Percentiles rank a stretch among this genome's conserved stretches.
Conservation (phyloP, 2,888 invertebrate species). For the Limnephilus rhombicus region DNA sequence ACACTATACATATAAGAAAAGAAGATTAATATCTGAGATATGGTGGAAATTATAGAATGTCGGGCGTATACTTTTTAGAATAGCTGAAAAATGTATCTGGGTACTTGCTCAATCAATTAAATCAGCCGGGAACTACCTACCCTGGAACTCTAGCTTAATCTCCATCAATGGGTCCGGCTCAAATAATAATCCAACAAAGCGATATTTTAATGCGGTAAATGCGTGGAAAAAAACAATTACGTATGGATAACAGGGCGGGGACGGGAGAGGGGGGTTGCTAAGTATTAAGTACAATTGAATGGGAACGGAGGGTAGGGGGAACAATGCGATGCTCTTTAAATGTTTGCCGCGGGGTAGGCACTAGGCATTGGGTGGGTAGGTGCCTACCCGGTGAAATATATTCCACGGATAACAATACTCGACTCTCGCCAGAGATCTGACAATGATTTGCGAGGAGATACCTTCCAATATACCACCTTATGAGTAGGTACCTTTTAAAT, state of each 20-base stretch:
- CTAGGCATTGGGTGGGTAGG: not conserved
- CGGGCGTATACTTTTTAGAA: too few relatives aligned
- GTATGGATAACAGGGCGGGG: conserved; percentile 25
- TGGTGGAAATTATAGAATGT: too few relatives aligned
- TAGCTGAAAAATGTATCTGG: too few relatives aligned
- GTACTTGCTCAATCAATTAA: too few relatives aligned
- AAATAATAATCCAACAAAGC: conserved; percentile 24
- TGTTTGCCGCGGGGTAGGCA: conserved; percentile 40
- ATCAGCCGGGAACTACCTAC: not conserved
- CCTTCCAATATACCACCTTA: not conserved
- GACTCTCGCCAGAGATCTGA: not conserved
- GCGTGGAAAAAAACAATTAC: conserved; percentile 64
- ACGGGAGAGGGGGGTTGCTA: not conserved
- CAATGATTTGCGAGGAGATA: not conserved
- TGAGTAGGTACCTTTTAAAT: not conserved
- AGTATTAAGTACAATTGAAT: conserved; percentile 32
- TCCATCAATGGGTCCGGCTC: not conserved
- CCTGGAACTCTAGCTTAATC: not conserved
- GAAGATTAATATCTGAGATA: too few relatives aligned
- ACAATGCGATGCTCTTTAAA: conserved; percentile 30
- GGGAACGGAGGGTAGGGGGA: not conserved
- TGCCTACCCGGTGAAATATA: not conserved
- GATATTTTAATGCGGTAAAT: conserved; percentile 58
- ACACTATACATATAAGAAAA: too few relatives aligned
- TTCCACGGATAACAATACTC: conserved; percentile 30